phyloP scores from a whole-genome alignment of 2,113 vertebrate genomes.

The Triplophysa dalaica region DNA sequence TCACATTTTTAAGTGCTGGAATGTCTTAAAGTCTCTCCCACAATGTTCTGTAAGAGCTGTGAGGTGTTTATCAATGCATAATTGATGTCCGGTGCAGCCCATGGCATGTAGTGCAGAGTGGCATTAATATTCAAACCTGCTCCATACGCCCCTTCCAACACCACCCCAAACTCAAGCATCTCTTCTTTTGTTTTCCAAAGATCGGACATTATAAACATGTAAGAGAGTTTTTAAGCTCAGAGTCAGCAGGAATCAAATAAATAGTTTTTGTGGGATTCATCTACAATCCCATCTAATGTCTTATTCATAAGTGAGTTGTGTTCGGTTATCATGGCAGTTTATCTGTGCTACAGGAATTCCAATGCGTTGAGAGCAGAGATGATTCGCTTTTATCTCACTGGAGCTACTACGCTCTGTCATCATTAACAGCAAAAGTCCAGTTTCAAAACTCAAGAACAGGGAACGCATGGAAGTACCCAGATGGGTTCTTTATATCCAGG shows the following conservation, averaged over 20 bases:
- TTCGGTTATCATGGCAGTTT: neutral
- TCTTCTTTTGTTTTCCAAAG: slow-evolving; percentile 38
- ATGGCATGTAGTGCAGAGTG: slow-evolving; percentile 37
- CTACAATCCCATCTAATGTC: neutral
- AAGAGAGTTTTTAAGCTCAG: slow-evolving; percentile 44
- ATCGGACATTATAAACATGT: slow-evolving; percentile 52
- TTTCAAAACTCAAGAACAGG: no score
- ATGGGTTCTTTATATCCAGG: no score
- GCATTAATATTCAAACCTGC: slow-evolving; percentile 46
- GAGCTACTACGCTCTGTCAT: no score
- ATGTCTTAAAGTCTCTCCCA: slow-evolving; percentile 22
- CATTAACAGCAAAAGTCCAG: no score
- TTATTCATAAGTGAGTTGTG: neutral
- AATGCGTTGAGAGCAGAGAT: no score
- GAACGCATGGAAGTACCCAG: no score
- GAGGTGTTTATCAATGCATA: slow-evolving; percentile 65
- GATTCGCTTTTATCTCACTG: no score
- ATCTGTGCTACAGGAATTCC: neutral
- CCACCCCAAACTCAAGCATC: neutral
- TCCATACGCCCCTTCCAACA: neutral
- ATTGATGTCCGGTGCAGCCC: slow-evolving; percentile 60
- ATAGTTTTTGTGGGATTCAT: neutral
- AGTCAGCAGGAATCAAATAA: slow-evolving; percentile 50
- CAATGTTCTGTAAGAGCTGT: slow-evolving; percentile 59
- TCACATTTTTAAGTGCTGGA: neutral